Base-by-base conservation (phyloP, 2,888 invertebrate genomes). In the Chouioia cunea region DNA sequence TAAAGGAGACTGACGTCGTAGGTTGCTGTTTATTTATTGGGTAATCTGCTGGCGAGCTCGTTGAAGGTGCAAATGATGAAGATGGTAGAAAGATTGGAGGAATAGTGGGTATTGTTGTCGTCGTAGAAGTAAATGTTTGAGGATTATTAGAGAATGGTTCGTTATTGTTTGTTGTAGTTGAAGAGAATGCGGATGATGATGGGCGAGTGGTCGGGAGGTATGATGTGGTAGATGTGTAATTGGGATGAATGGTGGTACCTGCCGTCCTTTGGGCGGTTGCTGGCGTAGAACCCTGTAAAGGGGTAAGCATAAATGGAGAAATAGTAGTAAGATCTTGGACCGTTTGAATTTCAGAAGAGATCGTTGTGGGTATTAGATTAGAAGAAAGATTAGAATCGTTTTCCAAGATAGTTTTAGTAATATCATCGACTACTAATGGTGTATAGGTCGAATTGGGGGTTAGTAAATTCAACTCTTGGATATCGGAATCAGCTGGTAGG, bases 191-290 rank as follows among this genome's bases (percentile, higher is more conserved):
- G 64, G 60, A 70, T 74, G 65, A 70, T 54, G 57, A 70, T 60
- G 57, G 72, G 67, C 16, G 62, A 60, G 46, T 70, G 15, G 36
- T 67, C 14, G 15, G 12, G n/a, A 64, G 56, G 2, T 47, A 56
- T 64, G 72, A 71, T 59, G 64, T 70, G 50, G 60, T 65, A 58
- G 65, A 76, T 20, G 71, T 79, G 75, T 76, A 78, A 48, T 76
- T 73, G 68, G 79, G 73, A 80, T 76, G 79, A 50, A 75, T 76
- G 76, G 77, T 79, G 74, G 77, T 76, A 81, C 79, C 80, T 80
- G 83, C 85, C 84, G 84, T 85, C 85, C 80, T 78, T 85, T 85
- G 85, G 83, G 84, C 83, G 79, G 81, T 85, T 84, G 82, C 73
- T 78, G 81, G 77, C 75, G 81, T 82, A 74, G 81, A 77, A 78